These are phyloP conservation scores for Yponomeuta plumbellus DNA, from an alignment of 2,888 invertebrate species.

Conservation along the genomic window DNA sequence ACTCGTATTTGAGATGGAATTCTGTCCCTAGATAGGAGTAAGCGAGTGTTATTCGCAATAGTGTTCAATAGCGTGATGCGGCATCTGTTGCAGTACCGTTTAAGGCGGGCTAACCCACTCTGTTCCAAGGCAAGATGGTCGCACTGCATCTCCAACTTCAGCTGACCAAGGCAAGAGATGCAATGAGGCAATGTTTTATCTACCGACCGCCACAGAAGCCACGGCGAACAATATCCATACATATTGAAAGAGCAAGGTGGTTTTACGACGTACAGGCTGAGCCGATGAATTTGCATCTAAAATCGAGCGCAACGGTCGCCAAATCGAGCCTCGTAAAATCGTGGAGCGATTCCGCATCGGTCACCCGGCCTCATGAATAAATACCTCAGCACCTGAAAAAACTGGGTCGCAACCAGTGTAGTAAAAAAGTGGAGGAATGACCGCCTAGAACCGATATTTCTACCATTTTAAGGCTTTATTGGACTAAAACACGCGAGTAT, in stretches of 20 bases:
- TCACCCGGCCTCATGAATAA: constrained; percentile 58
- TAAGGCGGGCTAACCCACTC: too few relatives aligned
- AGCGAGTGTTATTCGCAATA: too few relatives aligned
- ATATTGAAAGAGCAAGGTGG: constrained; percentile 45
- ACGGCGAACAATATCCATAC: constrained; percentile 15
- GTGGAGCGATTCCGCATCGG: constrained; percentile 57
- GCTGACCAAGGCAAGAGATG: background rate
- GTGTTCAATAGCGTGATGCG: too few relatives aligned
- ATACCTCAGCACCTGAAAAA: constrained; percentile 27
- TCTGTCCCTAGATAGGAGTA: too few relatives aligned
- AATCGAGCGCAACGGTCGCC: constrained; percentile 58
- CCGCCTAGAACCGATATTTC: background rate
- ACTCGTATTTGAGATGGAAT: too few relatives aligned
- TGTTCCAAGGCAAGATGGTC: too few relatives aligned
- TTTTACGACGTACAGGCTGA: constrained; percentile 60
- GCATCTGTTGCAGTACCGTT: too few relatives aligned
- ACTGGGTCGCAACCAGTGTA: background rate
- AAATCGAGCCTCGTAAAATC: constrained; percentile 48
- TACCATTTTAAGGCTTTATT: background rate
- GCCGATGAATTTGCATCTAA: constrained; percentile 56
- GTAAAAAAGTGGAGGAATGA: background rate
- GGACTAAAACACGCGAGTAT: too few relatives aligned
- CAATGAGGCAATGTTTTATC: background rate
- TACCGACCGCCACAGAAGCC: background rate
- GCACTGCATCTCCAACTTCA: background rate